Evolutionary conservation across 2,797 vertebrate species (phyloP), one percentile per base, ranked within the genome.

Genomic region (Xenentodon cancila): DNA sequence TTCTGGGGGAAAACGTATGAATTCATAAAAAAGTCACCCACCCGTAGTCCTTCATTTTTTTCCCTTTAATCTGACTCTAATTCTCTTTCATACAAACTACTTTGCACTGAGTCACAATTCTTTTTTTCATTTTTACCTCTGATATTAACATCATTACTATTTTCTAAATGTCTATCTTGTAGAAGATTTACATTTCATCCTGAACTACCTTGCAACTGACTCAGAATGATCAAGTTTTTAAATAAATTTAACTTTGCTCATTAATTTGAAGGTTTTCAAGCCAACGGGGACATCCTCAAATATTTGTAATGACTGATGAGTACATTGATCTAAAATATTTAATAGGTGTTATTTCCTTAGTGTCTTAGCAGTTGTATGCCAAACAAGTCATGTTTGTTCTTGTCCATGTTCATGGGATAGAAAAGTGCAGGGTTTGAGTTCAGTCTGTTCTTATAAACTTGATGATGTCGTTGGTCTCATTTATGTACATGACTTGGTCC

Each of bases 401-500:
- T 45, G 25, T 5, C 25, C 25, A n/a, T 25, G 4, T 30, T 30
- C 30, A 30, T 6, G 30, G 30, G 30, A 30, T 30, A 30, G 30
- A 30, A 6, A 8, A 30, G 25, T 30, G 30, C 7, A 30, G 5
- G 30, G 13, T 40, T 40, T 3, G 34, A 37, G 6, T 37, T 13
- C 4, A 15, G 37, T 13, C 9, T 27, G 5, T 53, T 0, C 18
- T 56, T 59, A 40, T 40, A 40, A 40, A 5, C 32, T 53, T 7
- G 40, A n/a, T 40, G 55, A 16, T 43, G 0, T 62, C 25, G 8
- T 42, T 40, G 11, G 19, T 53, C n/a, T 67, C 34, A 37, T 37
- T 37, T 13, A 13, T 13, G 2, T 12, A 13, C 4, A 12, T 37
- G 34, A 37, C 11, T 40, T 15, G 37, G 37, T 82, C 80, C 80